Conservation (phyloP, 2,797 vertebrate genomes). For the Epinephelus awoara region DNA sequence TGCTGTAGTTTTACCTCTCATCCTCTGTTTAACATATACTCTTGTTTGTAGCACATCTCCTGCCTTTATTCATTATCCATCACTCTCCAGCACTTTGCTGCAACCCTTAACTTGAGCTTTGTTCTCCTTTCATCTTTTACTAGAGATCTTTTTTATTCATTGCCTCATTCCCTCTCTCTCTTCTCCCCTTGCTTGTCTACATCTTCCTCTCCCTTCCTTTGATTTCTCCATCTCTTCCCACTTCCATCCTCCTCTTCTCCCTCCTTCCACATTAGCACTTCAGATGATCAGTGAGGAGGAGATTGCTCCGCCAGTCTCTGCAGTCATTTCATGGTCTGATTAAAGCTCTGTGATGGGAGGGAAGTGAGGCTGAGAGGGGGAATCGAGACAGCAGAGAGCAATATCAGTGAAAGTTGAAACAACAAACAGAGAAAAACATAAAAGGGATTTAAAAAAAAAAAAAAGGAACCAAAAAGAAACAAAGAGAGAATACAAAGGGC, state of each 20-base stretch:
- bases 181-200: not conserved
- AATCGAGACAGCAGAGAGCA: not conserved
- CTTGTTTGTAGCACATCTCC: conserved; percentile 1
- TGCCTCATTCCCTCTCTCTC: not conserved
- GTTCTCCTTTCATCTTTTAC: conserved; percentile 16
- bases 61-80: conserved; percentile 26
- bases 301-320: conserved; percentile 40
- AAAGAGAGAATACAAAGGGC: conserved; percentile 25
- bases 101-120: not conserved
- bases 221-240: conserved; percentile 31
- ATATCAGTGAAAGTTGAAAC: conserved; percentile 6
- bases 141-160: conserved; percentile 21
- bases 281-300: conserved; percentile 49
- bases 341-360: conserved; percentile 40
- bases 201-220: conserved; percentile 14
- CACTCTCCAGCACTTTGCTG: not conserved
- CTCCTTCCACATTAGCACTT: conserved; percentile 48
- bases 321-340: conserved; percentile 68
- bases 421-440: conserved; percentile 15
- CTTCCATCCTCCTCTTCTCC: conserved; percentile 22
- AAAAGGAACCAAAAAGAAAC: conserved; percentile 5
- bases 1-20: not conserved
- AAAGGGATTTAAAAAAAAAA: not conserved
- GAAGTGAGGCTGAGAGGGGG: conserved; percentile 2
- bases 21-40: not conserved